Conservation (phyloP, 1,140 invertebrate genomes). For the Pectinophora gossypiella region DNA sequence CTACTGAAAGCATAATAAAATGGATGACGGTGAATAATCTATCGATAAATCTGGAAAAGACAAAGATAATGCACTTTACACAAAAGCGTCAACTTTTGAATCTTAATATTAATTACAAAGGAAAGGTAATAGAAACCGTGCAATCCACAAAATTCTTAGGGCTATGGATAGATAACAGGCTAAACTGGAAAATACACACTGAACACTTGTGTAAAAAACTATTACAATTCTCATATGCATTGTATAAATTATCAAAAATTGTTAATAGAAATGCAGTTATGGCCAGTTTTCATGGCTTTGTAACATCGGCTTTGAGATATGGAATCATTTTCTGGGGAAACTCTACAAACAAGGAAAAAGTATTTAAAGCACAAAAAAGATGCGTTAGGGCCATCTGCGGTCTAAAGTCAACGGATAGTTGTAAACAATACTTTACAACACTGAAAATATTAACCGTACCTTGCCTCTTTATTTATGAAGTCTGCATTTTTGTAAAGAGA, state of each 20-base stretch:
- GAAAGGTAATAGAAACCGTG: background rate
- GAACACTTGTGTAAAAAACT: background rate
- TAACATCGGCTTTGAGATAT: background rate
- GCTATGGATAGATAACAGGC: background rate
- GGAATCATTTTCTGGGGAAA: background rate
- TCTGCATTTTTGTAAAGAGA: no score
- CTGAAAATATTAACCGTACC: no score
- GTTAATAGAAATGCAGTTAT: background rate
- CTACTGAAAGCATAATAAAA: background rate
- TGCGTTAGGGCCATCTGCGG: background rate
- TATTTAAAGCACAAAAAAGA: background rate
- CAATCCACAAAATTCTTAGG: background rate
- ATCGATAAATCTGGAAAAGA: background rate
- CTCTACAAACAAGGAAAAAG: no score
- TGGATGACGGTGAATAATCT: background rate
- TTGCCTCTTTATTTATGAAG: no score
- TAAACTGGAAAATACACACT: background rate
- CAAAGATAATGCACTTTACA: background rate
- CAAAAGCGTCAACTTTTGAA: background rate
- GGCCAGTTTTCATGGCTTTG: constrained; percentile 5
- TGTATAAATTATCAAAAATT: background rate
- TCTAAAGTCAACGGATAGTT: no score
- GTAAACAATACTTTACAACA: no score
- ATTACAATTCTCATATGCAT: background rate
- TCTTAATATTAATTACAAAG: background rate